Conservation (phyloP, 1,140 invertebrate species). For the Zophobas atratus region DNA sequence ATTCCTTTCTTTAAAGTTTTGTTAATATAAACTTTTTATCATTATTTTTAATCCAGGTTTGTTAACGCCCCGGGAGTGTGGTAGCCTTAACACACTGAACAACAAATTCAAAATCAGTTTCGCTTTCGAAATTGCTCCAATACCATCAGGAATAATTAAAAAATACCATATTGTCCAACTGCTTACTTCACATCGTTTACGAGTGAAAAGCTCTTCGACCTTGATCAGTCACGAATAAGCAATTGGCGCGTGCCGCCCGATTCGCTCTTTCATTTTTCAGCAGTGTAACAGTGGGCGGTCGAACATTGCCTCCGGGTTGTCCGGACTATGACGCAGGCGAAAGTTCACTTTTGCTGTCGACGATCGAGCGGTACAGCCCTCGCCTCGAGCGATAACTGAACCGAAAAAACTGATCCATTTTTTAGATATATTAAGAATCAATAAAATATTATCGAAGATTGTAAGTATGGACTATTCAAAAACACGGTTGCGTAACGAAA, state of each 20-base stretch:
- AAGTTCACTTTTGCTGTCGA: slow-evolving; percentile 42
- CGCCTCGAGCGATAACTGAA: slow-evolving; percentile 10
- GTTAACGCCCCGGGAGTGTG: too few species aligned
- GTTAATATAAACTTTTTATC: too few species aligned
- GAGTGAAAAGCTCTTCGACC: slow-evolving; percentile 23
- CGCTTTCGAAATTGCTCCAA: neutral
- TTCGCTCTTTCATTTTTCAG: slow-evolving; percentile 24
- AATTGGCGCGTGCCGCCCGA: slow-evolving; percentile 29
- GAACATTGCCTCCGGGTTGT: slow-evolving; percentile 28
- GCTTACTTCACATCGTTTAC: slow-evolving; percentile 2
- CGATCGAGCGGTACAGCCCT: slow-evolving; percentile 33
- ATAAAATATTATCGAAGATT: slow-evolving; percentile 3
- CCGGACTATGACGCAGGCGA: slow-evolving; percentile 33
- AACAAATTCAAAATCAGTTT: neutral
- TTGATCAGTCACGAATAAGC: slow-evolving; percentile 32
- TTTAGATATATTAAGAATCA: slow-evolving; percentile 26
- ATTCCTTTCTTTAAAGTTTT: too few species aligned
- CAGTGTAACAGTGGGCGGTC: slow-evolving; percentile 8
- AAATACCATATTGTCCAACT: neutral
- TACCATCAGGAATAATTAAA: neutral
- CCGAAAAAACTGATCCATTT: neutral
- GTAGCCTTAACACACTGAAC: too few species aligned
- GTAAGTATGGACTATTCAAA: neutral
- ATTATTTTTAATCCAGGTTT: too few species aligned
- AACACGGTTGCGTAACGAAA: slow-evolving; percentile 3